These are phyloP conservation scores for Stichodactyla mertensii DNA, from an alignment of 64 coral and sea anemone genomes.

Conservation along the genomic window DNA sequence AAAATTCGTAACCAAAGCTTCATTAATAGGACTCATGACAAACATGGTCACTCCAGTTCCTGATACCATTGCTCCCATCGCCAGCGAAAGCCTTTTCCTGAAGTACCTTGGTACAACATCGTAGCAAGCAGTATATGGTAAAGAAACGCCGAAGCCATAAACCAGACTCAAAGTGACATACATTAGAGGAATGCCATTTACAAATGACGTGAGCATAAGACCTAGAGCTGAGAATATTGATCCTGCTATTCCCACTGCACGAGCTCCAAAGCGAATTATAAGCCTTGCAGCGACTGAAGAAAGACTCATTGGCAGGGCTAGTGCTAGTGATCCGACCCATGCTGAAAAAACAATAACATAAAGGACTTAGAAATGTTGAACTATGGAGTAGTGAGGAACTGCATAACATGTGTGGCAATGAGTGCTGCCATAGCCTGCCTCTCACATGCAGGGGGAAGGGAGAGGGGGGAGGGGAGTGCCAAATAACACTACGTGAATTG, in stretches of 20 bases:
- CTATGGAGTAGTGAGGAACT: too few relatives aligned
- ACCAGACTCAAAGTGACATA: not conserved
- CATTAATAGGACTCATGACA: not conserved
- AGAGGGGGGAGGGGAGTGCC: too few relatives aligned
- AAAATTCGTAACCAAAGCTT: not conserved
- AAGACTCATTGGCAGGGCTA: not conserved
- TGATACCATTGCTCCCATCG: not conserved
- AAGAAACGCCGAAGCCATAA: too few relatives aligned
- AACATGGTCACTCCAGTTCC: not conserved
- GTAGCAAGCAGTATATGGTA: too few relatives aligned
- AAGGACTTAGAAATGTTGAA: not conserved
- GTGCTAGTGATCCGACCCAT: not conserved
- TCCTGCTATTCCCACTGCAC: not conserved
- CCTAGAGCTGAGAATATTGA: not conserved
- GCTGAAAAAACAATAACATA: not conserved
- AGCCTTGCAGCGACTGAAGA: not conserved
- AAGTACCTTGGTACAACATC: too few relatives aligned
- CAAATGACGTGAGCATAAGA: not conserved
- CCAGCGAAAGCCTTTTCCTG: not conserved
- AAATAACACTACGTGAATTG: too few relatives aligned
- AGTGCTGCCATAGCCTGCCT: too few relatives aligned
- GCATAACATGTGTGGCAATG: too few relatives aligned
- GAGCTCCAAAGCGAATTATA: not conserved
- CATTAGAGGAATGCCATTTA: not conserved
- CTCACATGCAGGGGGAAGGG: too few relatives aligned